Conservation (phyloP, 2,113 vertebrate species). For the Chaenogobius annularis region DNA sequence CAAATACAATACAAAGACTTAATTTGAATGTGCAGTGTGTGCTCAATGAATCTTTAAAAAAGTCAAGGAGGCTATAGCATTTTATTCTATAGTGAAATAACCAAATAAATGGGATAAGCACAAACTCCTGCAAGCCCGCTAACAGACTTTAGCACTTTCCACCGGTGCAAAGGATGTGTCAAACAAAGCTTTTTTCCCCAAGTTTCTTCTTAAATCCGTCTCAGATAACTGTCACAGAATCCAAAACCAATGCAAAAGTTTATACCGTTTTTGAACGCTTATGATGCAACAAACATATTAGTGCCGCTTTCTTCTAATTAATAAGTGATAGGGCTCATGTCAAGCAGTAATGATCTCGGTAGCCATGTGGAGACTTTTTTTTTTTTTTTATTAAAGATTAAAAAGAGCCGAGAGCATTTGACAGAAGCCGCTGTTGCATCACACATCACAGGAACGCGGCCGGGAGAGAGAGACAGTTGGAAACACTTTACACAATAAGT, state of each 20-base stretch:
- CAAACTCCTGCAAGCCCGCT: neutral
- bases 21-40: neutral
- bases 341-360: slow-evolving; percentile 31
- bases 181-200: slow-evolving; percentile 18
- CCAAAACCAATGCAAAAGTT: slow-evolving; percentile 12
- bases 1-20: neutral
- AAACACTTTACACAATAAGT: slow-evolving; percentile 61
- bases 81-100: neutral
- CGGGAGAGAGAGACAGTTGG: slow-evolving; percentile 33
- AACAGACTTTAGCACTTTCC: neutral
- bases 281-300: slow-evolving; percentile 45
- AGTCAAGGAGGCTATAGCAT: neutral
- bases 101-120: neutral
- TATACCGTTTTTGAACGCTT: neutral
- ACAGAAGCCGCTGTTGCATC: slow-evolving; percentile 58
- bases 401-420: slow-evolving; percentile 50
- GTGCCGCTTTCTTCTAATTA: neutral
- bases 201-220: slow-evolving; percentile 1
- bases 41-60: neutral
- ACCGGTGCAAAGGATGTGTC: neutral
- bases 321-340: slow-evolving; percentile 18
- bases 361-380: slow-evolving; percentile 21
- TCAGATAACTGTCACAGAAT: neutral
- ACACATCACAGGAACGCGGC: slow-evolving; percentile 60
- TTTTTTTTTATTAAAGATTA: slow-evolving; percentile 47